phyloP scores from a whole-genome alignment of 2,888 invertebrate genomes.

The Drosophila lacicola region DNA sequence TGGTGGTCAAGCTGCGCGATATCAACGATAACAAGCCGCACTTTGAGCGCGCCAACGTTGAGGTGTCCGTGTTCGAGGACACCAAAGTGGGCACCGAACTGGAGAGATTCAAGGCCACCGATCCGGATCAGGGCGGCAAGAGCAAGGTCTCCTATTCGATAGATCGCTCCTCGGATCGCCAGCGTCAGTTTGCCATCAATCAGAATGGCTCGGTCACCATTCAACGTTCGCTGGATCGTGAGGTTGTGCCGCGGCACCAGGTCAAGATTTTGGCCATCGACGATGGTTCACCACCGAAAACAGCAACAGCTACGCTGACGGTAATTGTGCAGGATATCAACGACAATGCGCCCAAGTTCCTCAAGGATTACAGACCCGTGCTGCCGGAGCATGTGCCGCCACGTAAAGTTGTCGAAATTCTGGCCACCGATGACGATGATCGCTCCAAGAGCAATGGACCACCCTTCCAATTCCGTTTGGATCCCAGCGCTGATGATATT shows the following conservation, averaged over 20 bases:
- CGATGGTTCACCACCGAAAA: constrained; percentile 96
- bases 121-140: constrained; percentile 97
- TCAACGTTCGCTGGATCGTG: constrained; percentile 95
- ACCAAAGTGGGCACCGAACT: constrained; percentile 95
- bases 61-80: constrained; percentile 96
- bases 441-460: constrained; percentile 97
- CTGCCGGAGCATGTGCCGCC: constrained; percentile 97
- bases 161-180: constrained; percentile 95
- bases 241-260: constrained; percentile 97
- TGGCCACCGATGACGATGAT: constrained; percentile 97
- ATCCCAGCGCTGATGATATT: constrained; percentile 96
- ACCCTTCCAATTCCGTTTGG: constrained; percentile 97
- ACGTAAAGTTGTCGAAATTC: constrained; percentile 95
- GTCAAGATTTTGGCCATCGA: constrained; percentile 98
- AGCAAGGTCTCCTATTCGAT: constrained; percentile 96
- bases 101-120: constrained; percentile 97
- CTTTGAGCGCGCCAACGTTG: constrained; percentile 96
- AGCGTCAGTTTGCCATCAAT: constrained; percentile 96
- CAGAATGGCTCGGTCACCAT: constrained; percentile 98
- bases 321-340: constrained; percentile 98
- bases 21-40: constrained; percentile 99
- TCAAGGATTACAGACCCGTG: constrained; percentile 96
- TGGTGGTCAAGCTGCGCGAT: constrained; percentile 95
- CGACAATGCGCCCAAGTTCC: constrained; percentile 96
- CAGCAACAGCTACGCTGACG: constrained; percentile 96